Conservation (phyloP, 2,888 invertebrate species). For the Ferrisia virgata region DNA sequence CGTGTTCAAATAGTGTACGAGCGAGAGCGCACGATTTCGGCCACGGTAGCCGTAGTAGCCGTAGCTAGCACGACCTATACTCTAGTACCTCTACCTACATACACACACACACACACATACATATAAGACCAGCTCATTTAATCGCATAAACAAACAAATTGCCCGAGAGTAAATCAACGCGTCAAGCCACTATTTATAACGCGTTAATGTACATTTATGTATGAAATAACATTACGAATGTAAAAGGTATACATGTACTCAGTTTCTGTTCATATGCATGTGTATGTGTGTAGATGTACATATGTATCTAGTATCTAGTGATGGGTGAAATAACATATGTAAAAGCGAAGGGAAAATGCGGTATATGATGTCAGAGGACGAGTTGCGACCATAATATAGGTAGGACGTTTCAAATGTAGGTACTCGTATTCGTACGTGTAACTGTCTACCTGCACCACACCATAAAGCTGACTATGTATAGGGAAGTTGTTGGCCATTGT, state of each 20-base stretch:
- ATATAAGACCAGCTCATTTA: background rate
- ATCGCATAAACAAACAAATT: background rate
- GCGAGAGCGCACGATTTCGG: background rate
- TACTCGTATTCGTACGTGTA: too few species aligned
- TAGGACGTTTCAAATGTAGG: too few species aligned
- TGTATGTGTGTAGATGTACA: too few species aligned
- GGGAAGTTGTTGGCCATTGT: background rate
- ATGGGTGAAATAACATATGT: background rate
- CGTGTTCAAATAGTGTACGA: background rate
- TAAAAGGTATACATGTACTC: too few species aligned
- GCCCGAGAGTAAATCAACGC: conserved; percentile 36
- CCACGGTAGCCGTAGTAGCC: background rate
- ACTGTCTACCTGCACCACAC: background rate
- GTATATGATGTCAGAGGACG: background rate
- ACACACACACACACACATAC: background rate
- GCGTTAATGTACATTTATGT: background rate
- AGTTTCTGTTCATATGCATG: too few species aligned
- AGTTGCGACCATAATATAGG: background rate
- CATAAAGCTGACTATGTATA: background rate
- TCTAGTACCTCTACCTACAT: background rate
- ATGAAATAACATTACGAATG: background rate
- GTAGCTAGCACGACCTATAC: too few species aligned
- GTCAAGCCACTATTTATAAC: conserved; percentile 42
- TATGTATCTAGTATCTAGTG: too few species aligned
- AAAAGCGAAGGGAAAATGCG: too few species aligned